phyloP scores from a whole-genome alignment of 1,140 invertebrate genomes.

The Zelostemma sp. region DNA sequence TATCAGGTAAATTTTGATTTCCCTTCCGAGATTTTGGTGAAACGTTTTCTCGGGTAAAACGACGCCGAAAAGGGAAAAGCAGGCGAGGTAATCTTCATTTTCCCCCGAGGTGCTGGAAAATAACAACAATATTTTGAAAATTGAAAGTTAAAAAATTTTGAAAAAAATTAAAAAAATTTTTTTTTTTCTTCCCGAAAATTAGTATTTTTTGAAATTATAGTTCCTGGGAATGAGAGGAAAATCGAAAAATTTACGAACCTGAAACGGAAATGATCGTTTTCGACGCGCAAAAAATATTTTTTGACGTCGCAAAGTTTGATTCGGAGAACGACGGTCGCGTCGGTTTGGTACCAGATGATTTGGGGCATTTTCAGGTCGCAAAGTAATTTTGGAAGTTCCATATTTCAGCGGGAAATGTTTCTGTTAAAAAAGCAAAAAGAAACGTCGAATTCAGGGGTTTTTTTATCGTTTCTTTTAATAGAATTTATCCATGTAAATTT shows the following conservation, averaged over 20 bases:
- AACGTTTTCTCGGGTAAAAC: conserved; percentile 55
- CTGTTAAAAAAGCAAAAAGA: no score
- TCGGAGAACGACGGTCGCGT: conserved; percentile 50
- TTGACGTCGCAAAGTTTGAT: conserved; percentile 58
- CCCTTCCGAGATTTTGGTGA: conserved; percentile 55
- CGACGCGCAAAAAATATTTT: conserved; percentile 54
- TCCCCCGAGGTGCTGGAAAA: conserved; percentile 53
- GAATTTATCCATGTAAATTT: no score
- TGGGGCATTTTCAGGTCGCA: conserved; percentile 44
- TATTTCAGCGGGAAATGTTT: no score
- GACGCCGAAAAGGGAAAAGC: conserved; percentile 59
- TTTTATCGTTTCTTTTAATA: no score
- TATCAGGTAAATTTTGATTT: conserved; percentile 57
- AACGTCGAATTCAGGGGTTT: no score
- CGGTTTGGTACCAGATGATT: conserved; percentile 63
- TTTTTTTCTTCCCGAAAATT: no score
- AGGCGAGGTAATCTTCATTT: conserved; percentile 49
- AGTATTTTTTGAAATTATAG: neutral
- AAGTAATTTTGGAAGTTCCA: conserved; percentile 40
- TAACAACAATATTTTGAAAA: conserved; percentile 13
- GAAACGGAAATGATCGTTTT: conserved; percentile 53
- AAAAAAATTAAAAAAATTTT: neutral
- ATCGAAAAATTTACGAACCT: conserved; percentile 48
- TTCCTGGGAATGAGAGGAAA: neutral
- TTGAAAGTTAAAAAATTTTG: conserved; percentile 13